Percentiles rank a stretch among this genome's conserved stretches.
Conservation (phyloP, 2,113 vertebrate genomes). For the Microtus pennsylvanicus region DNA sequence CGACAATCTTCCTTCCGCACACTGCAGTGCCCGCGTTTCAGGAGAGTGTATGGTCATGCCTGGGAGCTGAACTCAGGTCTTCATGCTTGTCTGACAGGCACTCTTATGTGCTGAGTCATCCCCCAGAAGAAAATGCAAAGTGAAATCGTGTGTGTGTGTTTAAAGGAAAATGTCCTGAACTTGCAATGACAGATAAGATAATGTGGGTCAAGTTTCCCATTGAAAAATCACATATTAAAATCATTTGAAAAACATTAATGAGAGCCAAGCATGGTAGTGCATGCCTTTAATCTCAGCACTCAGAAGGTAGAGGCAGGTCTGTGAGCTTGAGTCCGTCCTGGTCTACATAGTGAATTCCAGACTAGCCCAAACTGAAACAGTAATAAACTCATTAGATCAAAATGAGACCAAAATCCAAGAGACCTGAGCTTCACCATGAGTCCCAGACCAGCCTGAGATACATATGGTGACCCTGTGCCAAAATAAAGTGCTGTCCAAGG, state of each 20-base stretch:
- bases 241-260: not conserved
- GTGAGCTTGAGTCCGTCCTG: too few relatives aligned
- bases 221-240: not conserved
- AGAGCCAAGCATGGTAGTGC: not conserved
- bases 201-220: not conserved
- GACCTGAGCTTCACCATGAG: not conserved
- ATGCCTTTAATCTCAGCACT: not conserved
- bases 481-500: not conserved
- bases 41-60: not conserved
- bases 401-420: not conserved
- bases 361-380: not conserved
- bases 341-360: not conserved
- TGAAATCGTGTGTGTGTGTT: not conserved
- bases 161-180: not conserved
- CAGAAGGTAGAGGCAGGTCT: not conserved
- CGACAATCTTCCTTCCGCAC: not conserved
- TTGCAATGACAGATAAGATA: not conserved
- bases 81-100: not conserved
- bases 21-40: not conserved
- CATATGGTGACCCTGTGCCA: not conserved
- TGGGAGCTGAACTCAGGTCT: not conserved
- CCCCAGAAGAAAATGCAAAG: not conserved
- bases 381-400: not conserved
- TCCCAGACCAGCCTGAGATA: not conserved
- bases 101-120: not conserved